Evolutionary conservation across 1,140 invertebrate genomes (phyloP).

Genomic region (Brachionus plicatilis): DNA sequence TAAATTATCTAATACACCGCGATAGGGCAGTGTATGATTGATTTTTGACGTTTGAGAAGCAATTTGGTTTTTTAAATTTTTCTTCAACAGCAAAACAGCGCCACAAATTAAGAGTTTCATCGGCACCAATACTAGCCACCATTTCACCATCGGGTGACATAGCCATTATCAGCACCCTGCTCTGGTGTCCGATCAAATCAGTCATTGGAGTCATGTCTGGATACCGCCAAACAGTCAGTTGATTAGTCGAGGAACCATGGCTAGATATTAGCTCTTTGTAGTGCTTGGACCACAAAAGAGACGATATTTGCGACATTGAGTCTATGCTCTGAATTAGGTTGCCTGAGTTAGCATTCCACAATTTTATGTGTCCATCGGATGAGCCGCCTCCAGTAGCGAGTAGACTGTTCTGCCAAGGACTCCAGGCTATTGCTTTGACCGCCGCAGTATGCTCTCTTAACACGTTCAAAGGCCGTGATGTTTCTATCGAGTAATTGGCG

Average conservation of each 20-base stretch:
- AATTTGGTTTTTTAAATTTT: background rate
- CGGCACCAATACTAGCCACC: slow-evolving; percentile 83
- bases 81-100: slow-evolving; percentile 68
- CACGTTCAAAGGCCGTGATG: slow-evolving; percentile 46
- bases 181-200: slow-evolving; percentile 69
- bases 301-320: slow-evolving; percentile 66
- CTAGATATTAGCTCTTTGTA: slow-evolving; percentile 91
- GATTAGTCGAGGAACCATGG: slow-evolving; percentile 90
- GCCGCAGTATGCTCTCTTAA: slow-evolving; percentile 60
- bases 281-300: slow-evolving; percentile 80
- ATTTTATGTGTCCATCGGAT: slow-evolving; percentile 72
- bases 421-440: slow-evolving; percentile 81
- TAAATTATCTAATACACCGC: slow-evolving; percentile 6
- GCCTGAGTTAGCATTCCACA: slow-evolving; percentile 83
- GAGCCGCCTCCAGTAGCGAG: slow-evolving; percentile 92
- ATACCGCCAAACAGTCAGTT: slow-evolving; percentile 93
- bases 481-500: slow-evolving; percentile 43
- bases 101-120: slow-evolving; percentile 90
- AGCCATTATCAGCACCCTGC: slow-evolving; percentile 79
- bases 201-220: slow-evolving; percentile 71
- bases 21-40: background rate
- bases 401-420: slow-evolving; percentile 82
- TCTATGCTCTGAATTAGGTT: background rate
- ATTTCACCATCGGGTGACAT: slow-evolving; percentile 88
- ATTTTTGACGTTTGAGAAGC: background rate